phyloP scores from a whole-genome alignment of 1,140 invertebrate genomes.

The Hetaerina americana region DNA sequence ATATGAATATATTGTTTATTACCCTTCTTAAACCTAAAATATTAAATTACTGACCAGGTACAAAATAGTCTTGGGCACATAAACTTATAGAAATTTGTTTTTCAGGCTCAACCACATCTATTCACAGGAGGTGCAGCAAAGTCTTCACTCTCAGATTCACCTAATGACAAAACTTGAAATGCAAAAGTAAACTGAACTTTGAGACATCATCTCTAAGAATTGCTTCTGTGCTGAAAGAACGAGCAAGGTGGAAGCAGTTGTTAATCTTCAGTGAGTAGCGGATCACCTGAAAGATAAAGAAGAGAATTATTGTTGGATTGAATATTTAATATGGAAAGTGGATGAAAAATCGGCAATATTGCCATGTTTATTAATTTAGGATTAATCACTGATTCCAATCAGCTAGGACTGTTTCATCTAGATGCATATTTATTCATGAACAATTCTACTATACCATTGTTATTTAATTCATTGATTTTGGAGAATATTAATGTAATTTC shows the following conservation, averaged over 20 bases:
- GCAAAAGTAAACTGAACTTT: conserved; percentile 42
- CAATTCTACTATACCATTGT: no score
- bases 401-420: no score
- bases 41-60: not conserved
- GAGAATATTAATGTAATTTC: no score
- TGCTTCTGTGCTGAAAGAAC: conserved; percentile 27
- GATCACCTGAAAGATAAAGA: conserved; percentile 27
- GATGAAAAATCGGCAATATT: not conserved
- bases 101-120: not conserved
- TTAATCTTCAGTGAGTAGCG: conserved; percentile 39
- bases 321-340: not conserved
- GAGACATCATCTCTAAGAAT: conserved; percentile 36
- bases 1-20: not conserved
- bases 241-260: conserved; percentile 36
- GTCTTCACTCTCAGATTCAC: not conserved
- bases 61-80: not conserved
- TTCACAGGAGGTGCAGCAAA: not conserved
- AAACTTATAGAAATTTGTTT: no score
- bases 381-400: no score
- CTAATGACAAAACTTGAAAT: conserved; percentile 28
- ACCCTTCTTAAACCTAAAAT: not conserved
- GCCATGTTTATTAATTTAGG: no score
- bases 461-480: no score
- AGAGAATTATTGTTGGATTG: no score
- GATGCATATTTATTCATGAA: no score